These are phyloP conservation scores for Apamea sordens DNA, from an alignment of 2,888 invertebrate species.

Conservation along the genomic window DNA sequence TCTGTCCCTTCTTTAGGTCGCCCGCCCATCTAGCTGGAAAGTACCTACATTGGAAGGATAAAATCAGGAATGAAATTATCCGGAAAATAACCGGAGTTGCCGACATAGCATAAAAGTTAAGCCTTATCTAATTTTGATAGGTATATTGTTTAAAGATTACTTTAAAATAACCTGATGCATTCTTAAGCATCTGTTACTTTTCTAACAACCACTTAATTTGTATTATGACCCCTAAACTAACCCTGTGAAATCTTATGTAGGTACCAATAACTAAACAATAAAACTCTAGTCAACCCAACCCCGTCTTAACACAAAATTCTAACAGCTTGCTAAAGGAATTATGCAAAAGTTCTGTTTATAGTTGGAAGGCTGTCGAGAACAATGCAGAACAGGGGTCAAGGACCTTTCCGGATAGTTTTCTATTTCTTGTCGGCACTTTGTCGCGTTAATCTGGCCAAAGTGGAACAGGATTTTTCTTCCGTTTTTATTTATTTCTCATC, in stretches of 20 bases:
- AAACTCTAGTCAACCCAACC: neutral
- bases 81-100: no score
- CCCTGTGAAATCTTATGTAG: neutral
- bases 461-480: slow-evolving; percentile 33
- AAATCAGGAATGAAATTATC: no score
- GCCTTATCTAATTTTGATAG: neutral
- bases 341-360: slow-evolving; percentile 31
- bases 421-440: slow-evolving; percentile 42
- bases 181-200: neutral
- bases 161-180: neutral
- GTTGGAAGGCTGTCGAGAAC: slow-evolving; percentile 14
- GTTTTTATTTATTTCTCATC: slow-evolving; percentile 49
- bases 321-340: slow-evolving; percentile 18
- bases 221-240: neutral
- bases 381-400: slow-evolving; percentile 45
- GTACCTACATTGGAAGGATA: no score
- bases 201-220: neutral
- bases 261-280: neutral
- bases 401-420: slow-evolving; percentile 49
- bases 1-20: no score
- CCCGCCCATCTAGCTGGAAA: no score
- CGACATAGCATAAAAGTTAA: neutral
- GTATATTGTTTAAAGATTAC: neutral
- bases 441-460: slow-evolving; percentile 46
- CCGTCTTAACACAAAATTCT: slow-evolving; percentile 4